Evolutionary conservation across 1,140 invertebrate genomes (phyloP).

Genomic region (Megathymus violae): DNA sequence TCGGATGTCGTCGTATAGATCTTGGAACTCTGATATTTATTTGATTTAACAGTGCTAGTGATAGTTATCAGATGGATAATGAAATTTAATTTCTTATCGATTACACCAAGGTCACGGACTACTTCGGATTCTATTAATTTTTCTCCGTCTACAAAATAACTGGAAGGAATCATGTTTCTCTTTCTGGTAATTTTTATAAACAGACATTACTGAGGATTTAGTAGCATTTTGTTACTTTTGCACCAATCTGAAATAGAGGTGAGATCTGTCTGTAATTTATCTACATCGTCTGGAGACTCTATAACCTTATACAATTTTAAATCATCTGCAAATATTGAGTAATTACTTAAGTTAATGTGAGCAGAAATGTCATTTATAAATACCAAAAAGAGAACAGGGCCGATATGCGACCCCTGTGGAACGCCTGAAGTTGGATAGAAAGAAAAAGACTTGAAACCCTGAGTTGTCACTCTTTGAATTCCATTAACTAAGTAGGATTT

Average conservation of each 20-base stretch:
- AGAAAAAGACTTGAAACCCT: conserved; percentile 21
- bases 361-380: conserved; percentile 15
- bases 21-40: too few species aligned
- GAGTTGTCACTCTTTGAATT: conserved; percentile 23
- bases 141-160: conserved; percentile 1
- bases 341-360: conserved; percentile 10
- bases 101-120: conserved; percentile 16
- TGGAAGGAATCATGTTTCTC: conserved; percentile 5
- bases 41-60: too few species aligned
- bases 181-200: conserved; percentile 13
- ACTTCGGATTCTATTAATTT: neutral
- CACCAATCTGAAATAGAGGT: conserved; percentile 7
- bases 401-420: conserved; percentile 26
- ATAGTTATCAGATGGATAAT: too few species aligned
- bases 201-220: conserved; percentile 9
- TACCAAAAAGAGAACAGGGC: conserved; percentile 5
- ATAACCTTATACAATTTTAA: conserved; percentile 25
- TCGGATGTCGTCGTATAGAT: too few species aligned
- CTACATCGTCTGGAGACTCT: neutral
- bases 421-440: conserved; percentile 24
- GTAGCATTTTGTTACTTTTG: neutral
- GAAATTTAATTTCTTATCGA: too few species aligned
- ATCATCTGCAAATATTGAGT: conserved; percentile 20
- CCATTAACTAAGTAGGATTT: conserved; percentile 26
- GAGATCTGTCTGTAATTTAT: conserved; percentile 6